Conservation (phyloP, 2,797 vertebrate genomes). For the Sardinella longiceps region DNA sequence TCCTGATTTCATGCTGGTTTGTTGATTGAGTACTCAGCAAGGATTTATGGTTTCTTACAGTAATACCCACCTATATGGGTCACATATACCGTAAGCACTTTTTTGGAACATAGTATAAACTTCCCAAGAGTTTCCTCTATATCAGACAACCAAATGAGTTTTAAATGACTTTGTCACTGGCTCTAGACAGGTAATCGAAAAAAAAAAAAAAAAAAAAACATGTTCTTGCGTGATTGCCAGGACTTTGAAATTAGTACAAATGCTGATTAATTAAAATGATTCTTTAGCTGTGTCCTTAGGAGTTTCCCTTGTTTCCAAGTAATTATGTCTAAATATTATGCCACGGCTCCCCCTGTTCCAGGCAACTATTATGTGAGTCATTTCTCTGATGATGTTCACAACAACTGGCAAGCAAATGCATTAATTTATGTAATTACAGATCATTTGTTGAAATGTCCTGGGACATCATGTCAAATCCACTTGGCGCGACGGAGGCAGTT, state of each 20-base stretch:
- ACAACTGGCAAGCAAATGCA: background rate
- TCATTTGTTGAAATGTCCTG: background rate
- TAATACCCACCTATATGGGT: background rate
- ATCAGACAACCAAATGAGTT: too few relatives aligned
- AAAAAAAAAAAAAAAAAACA: background rate
- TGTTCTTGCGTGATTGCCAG: background rate
- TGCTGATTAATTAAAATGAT: background rate
- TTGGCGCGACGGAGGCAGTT: background rate
- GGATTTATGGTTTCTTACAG: background rate
- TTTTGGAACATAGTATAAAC: background rate
- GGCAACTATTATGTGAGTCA: background rate
- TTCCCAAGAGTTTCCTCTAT: background rate
- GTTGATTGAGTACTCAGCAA: conserved; percentile 8
- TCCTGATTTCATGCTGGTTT: background rate
- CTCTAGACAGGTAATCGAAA: background rate
- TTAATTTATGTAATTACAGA: background rate
- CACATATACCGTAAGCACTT: background rate
- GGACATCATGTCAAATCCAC: conserved; percentile 2
- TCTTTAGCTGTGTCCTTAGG: background rate
- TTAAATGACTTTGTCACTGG: background rate
- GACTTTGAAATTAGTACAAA: background rate
- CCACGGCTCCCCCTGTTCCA: background rate
- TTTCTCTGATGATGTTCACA: background rate
- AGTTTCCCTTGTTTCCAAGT: background rate
- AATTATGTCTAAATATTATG: background rate